These are phyloP conservation scores for Malurus splendens DNA, from an alignment of 2,797 vertebrate species.

Conservation along the genomic window DNA sequence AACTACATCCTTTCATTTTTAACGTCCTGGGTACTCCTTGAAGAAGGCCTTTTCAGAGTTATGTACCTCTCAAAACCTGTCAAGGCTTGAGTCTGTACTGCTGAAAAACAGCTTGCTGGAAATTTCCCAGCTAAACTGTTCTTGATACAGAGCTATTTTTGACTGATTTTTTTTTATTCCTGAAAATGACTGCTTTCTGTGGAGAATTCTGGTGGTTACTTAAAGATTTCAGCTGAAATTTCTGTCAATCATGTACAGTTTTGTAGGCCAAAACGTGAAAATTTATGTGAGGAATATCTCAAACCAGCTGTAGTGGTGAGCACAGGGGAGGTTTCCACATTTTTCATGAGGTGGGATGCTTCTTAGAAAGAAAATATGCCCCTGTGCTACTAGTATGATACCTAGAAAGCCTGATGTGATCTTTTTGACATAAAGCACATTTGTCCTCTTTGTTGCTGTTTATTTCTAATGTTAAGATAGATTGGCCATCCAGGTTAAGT, in stretches of 20 bases:
- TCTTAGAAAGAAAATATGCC: background rate
- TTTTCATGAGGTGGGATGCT: background rate
- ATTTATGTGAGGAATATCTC: conserved; percentile 33
- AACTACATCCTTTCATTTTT: background rate
- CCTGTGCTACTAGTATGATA: background rate
- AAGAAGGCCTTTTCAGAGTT: background rate
- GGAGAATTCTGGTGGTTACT: conserved; percentile 29
- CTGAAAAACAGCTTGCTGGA: conserved; percentile 30
- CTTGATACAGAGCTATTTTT: conserved; percentile 44
- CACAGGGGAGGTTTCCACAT: conserved; percentile 3
- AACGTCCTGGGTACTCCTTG: background rate
- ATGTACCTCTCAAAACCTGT: background rate
- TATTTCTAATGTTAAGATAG: background rate
- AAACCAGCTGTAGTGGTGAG: conserved; percentile 32
- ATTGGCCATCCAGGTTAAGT: background rate
- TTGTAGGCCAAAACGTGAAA: conserved; percentile 21
- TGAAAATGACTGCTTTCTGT: conserved; percentile 7
- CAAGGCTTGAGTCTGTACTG: background rate
- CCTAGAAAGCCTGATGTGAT: background rate
- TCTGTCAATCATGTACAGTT: conserved; percentile 28
- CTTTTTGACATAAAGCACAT: background rate
- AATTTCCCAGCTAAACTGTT: conserved; percentile 36
- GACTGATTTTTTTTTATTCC: background rate
- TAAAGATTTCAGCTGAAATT: conserved; percentile 37
- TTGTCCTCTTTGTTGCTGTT: background rate